Evolutionary conservation across 2,888 invertebrate genomes (phyloP), one percentile per base, ranked within the genome.

Genomic region (Eustalomyia histrio): DNA sequence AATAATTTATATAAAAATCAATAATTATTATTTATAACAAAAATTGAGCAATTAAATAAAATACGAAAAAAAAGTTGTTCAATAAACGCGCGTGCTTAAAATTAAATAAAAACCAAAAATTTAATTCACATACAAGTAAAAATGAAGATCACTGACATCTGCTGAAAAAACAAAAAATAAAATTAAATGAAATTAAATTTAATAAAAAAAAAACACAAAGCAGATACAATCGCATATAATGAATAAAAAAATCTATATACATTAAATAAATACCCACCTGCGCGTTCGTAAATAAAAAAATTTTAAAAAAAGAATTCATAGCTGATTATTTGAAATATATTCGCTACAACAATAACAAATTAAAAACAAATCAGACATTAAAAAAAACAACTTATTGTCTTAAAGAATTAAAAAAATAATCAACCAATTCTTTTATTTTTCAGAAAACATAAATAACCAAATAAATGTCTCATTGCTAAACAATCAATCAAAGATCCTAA

Each of bases 141-240:
- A 50, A 50, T 43, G 14, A 33, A 55, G 80, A 80, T 76, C 80
- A 80, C 64, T 80, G 80, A 76, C 80, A 80, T 60, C 72, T 73
- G 14, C n/a, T 17, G 39, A 39, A 71, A 65, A 71, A 47, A 52
- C 39, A 21, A 18, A 65, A 69, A 60, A 33, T 18, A 52, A 60
- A 58, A 29, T 55, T 53, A 58, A 29, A 55, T 39, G 14, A 12
- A 60, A 14, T 2, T 12, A n/a, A 6, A 61, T 57, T 14, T n/a
- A 74, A 60, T 5, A 17, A 60, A 24, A 64, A 35, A 68, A 60
- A 35, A 17, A 52, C 52, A 35, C 24, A 53, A 58, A 17, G 21
- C 60, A 52, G 47, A 72, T 35, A 39, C 65, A 50, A 39, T 39
- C 29, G n/a, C 16, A n/a, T 12, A 63, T 6, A 29, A 29, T 29